Evolutionary conservation across 1,140 invertebrate species (phyloP), one percentile per base, ranked within the genome.

Genomic region (Drosophila leontia): DNA sequence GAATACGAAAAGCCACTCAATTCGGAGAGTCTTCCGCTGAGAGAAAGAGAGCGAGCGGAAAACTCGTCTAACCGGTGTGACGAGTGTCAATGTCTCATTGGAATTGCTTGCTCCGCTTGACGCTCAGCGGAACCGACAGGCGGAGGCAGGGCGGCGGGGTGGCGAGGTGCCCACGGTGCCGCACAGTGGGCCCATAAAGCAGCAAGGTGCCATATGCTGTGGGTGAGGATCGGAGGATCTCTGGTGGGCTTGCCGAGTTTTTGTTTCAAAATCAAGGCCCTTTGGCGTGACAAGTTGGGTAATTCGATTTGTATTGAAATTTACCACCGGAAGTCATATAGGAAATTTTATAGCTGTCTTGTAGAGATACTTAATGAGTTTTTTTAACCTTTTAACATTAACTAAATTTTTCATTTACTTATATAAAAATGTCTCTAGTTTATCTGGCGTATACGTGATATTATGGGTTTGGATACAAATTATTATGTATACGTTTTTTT

Each of bases 81-180:
- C 86, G 80, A 83, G 86, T 91, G 86, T 91, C 86, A 91, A 91
- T 91, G 86, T 84, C 86, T 91, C 85, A 80, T 83, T 88, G 84
- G 77, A 88, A 87, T 87, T 88, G 84, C 82, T 77, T 72, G 82
- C 44, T 85, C 77, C 68, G 63, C 74, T 84, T 83, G 83, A 87
- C 77, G 80, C 84, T 87, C 80, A 87, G 82, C 83, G 63, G 85
- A 87, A 74, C 83, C 75, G 83, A 86, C 83, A 80, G 59, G 75
- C 72, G 75, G 69, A 15, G 34, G 51, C 17, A 7, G 75, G 75
- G 53, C 44, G 39, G 39, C 64, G 26, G 44, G 78, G 48, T 65
- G 53, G 48, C 42, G 12, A 26, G 55, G 53, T 29, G 26, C 63
- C 63, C 67, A 47, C n/a, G 17, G 67, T 68, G 63, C 59, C 39